phyloP scores from a whole-genome alignment of 2,113 vertebrate genomes.

The Thamnaconus septentrionalis region DNA sequence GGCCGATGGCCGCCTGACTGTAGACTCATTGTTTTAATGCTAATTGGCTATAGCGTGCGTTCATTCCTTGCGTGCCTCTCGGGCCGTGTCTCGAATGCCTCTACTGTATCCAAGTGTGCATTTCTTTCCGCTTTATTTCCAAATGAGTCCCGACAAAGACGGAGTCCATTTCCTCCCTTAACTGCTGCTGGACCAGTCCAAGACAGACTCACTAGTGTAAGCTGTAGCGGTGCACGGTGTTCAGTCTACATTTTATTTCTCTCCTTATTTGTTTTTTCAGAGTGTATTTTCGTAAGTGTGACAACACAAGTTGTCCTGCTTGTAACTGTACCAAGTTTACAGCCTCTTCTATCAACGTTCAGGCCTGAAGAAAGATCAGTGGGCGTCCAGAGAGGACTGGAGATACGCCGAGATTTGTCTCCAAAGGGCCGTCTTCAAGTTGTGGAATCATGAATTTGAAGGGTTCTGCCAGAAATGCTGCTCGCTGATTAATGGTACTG shows the following conservation, averaged over 20 bases:
- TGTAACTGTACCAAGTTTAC: background rate
- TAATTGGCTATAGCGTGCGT: slow-evolving; percentile 61
- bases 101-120: slow-evolving; percentile 47
- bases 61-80: slow-evolving; percentile 59
- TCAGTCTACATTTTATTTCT: too few relatives aligned
- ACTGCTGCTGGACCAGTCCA: too few relatives aligned
- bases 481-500: background rate
- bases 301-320: too few relatives aligned
- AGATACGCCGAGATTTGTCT: background rate
- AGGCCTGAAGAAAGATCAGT: background rate
- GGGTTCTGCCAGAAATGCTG: background rate
- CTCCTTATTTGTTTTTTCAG: too few relatives aligned
- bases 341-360: background rate
- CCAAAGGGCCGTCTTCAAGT: background rate
- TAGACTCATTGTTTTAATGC: slow-evolving; percentile 65
- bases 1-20: background rate
- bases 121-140: slow-evolving; percentile 34
- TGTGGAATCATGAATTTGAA: slow-evolving; percentile 1
- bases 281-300: too few relatives aligned
- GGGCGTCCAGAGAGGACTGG: background rate
- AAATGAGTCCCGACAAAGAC: slow-evolving; percentile 28
- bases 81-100: slow-evolving; percentile 25
- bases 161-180: too few relatives aligned
- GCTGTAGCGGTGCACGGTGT: too few relatives aligned
- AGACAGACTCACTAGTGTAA: too few relatives aligned